Evolutionary conservation across 2,797 vertebrate genomes (phyloP).

Genomic region (Emydoidea blandingii): DNA sequence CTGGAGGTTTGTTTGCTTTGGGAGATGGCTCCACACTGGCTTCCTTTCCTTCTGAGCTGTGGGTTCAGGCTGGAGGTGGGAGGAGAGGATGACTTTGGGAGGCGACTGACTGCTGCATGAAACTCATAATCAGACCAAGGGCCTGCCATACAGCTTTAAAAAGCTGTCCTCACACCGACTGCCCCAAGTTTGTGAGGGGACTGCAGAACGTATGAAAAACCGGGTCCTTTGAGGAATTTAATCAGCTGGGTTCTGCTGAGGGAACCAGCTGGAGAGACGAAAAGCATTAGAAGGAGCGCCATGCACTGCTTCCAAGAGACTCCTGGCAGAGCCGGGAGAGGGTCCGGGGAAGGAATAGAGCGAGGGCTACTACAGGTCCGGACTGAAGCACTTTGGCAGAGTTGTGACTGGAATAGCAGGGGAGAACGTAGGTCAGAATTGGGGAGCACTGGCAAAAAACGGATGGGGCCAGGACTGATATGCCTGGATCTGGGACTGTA

Average conservation of each 20-base stretch:
- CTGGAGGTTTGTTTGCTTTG: neutral
- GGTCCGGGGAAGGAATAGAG: neutral
- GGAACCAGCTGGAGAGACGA: neutral
- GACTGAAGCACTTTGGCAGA: neutral
- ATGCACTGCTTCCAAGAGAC: neutral
- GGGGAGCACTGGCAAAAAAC: neutral
- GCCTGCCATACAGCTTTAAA: neutral
- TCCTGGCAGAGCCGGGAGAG: neutral
- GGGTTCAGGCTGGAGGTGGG: neutral
- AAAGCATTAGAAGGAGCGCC: too few relatives aligned
- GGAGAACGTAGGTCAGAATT: neutral
- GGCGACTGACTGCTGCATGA: neutral
- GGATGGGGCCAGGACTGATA: neutral
- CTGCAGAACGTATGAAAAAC: neutral
- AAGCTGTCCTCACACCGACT: neutral
- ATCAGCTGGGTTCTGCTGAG: neutral
- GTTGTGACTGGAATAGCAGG: neutral
- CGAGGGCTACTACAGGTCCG: neutral
- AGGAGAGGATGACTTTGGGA: neutral
- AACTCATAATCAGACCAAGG: accelerated
- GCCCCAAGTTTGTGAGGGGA: neutral
- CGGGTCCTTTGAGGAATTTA: neutral
- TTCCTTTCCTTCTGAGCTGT: neutral
- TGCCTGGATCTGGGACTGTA: neutral
- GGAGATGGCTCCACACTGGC: neutral